Conservation (phyloP, 1,140 invertebrate species). For the Xylocopa sonorina region DNA sequence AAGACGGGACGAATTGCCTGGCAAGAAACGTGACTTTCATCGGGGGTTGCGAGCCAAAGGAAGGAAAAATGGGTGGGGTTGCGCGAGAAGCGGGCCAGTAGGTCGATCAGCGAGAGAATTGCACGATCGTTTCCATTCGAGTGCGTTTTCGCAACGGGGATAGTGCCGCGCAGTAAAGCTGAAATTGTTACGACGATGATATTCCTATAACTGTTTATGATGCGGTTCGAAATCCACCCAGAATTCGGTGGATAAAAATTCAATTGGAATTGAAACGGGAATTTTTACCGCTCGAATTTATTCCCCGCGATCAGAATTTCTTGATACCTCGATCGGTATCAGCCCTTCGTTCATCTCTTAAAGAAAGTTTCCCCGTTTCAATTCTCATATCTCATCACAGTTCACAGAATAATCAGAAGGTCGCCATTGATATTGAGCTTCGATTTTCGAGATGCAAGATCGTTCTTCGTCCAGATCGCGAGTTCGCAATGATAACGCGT, state of each 20-base stretch:
- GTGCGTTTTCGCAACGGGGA: constrained; percentile 18
- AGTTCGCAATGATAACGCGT: too few species aligned
- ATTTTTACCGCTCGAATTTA: too few species aligned
- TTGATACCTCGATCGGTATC: too few species aligned
- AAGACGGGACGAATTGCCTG: neutral
- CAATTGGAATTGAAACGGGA: neutral
- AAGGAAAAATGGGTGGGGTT: neutral
- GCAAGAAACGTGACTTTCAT: constrained; percentile 29
- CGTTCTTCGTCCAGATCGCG: too few species aligned
- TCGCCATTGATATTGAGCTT: too few species aligned
- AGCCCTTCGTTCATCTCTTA: too few species aligned
- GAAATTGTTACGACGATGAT: neutral
- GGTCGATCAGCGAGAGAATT: constrained; percentile 35
- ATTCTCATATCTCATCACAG: too few species aligned
- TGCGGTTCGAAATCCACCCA: neutral
- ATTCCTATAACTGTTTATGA: too few species aligned
- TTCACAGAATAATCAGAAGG: too few species aligned
- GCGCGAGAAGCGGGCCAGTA: constrained; percentile 17
- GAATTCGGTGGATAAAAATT: neutral
- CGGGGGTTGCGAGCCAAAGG: neutral
- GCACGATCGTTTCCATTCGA: constrained; percentile 22
- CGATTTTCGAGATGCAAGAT: too few species aligned
- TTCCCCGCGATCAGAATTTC: too few species aligned
- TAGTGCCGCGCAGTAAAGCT: neutral
- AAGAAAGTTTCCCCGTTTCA: too few species aligned